Base-by-base conservation (phyloP, 2,797 vertebrate species). In the Choloepus didactylus region DNA sequence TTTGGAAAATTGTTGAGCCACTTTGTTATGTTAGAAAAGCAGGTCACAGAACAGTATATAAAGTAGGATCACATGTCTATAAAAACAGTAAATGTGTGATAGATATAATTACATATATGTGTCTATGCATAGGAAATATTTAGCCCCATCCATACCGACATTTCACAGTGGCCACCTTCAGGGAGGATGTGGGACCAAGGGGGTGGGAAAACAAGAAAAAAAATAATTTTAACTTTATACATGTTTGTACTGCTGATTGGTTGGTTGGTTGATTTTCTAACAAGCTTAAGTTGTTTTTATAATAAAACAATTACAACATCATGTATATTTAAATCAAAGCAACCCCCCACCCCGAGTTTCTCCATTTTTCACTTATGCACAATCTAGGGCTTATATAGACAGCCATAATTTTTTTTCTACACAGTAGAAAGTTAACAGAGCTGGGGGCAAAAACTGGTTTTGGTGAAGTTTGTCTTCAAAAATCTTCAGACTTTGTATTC, bases 331-430 rank as follows among this genome's bases (percentile, higher is more conserved):
- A 80, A 91, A 62, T n/a, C 66, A 9, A 73, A 56, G 80, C 29
- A 10, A 0, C 0, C 7, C 15, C n/a, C 66, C 66, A 35, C n/a
- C 66, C 66, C 6, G n/a, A n/a, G n/a, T 41, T 1, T 14, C 23
- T 69, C 27, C 19, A 12, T 3, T 11, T 64, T 35, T 56, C 41
- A 16, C 35, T 46, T 11, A 6, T 0, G 2, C 46, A 27, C 6
- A 21, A 3, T 5, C 9, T 21, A 15, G 51, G 44, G 49, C 54
- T 31, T 7, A 6, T 14, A 1, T 6, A 38, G 62, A n/a, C 9
- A 25, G 46, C 46, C 21, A 0, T 8, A 11, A 6, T 46, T 44
- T 49, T 60, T 84, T 54, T 60, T 85, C 10, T 64, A 25, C 8
- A 14, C 4, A 3, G 35, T 6, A 8, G 49, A 44, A 64, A 35